Evolutionary conservation across 2,888 invertebrate species (phyloP).

Genomic region (Oconnorella tubifera): DNA sequence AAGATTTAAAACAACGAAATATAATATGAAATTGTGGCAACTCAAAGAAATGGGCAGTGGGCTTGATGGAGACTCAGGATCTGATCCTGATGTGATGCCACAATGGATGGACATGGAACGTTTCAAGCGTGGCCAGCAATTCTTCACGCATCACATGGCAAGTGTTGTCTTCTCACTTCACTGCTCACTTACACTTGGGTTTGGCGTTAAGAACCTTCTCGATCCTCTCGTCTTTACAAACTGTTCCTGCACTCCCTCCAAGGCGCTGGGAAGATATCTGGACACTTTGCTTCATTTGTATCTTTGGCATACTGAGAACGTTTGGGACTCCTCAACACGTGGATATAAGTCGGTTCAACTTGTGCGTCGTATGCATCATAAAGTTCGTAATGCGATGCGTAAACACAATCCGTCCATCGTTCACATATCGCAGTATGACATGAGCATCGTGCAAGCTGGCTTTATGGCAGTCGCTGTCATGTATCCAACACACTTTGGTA

Average conservation of each 20-base stretch:
- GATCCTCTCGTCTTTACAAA: conserved; percentile 69
- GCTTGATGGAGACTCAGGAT: conserved; percentile 22
- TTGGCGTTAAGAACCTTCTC: conserved; percentile 72
- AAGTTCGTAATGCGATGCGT: conserved; percentile 56
- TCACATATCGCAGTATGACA: conserved; percentile 73
- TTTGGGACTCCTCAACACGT: conserved; percentile 56
- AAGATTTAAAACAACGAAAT: too few relatives aligned
- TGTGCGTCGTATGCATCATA: conserved; percentile 61
- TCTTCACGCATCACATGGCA: conserved; percentile 70
- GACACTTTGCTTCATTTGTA: conserved; percentile 73
- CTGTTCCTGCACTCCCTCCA: conserved; percentile 65
- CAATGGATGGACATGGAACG: conserved; percentile 58
- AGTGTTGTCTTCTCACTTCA: conserved; percentile 71
- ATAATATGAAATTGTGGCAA: too few relatives aligned
- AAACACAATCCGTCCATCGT: conserved; percentile 35
- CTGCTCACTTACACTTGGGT: conserved; percentile 70
- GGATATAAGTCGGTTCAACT: conserved; percentile 57
- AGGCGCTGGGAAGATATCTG: conserved; percentile 74
- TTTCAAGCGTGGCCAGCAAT: conserved; percentile 65
- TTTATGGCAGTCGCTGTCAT: conserved; percentile 74
- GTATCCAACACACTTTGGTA: conserved; percentile 64
- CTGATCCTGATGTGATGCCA: conserved; percentile 40
- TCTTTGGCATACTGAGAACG: conserved; percentile 73
- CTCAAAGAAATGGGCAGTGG: too few relatives aligned
- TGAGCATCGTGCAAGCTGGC: conserved; percentile 81